Evolutionary conservation across 2,113 vertebrate species (phyloP).

Genomic region (human (Homo sapiens)): DNA sequence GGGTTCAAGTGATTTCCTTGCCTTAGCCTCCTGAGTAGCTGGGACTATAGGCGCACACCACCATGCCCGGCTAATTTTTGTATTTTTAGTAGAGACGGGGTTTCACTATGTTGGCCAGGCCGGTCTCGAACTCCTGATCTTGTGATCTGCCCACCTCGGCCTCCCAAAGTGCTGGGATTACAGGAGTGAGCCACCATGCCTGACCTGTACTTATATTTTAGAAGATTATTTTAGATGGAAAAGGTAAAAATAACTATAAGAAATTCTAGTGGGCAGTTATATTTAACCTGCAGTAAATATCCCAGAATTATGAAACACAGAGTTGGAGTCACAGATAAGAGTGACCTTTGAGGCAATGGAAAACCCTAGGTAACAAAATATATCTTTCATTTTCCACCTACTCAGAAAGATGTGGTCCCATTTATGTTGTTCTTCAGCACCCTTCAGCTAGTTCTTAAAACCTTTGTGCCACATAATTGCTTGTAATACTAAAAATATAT

Average conservation of each 20-base stretch:
- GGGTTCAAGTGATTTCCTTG: too few relatives aligned
- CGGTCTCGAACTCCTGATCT: too few relatives aligned
- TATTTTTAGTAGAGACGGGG: too few relatives aligned
- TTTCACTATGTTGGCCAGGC: too few relatives aligned
- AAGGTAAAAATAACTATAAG: background rate
- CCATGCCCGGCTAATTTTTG: too few relatives aligned
- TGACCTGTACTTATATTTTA: background rate
- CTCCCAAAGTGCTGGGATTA: too few relatives aligned
- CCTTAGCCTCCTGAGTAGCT: too few relatives aligned
- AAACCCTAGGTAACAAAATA: background rate
- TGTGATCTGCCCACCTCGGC: too few relatives aligned
- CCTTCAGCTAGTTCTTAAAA: background rate
- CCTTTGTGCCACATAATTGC: background rate
- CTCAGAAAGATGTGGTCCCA: background rate
- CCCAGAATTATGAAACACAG: background rate
- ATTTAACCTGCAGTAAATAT: slow-evolving; percentile 33
- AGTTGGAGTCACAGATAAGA: background rate
- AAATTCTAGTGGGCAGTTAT: background rate
- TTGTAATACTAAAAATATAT: background rate
- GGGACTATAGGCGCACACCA: too few relatives aligned
- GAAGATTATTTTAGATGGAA: background rate
- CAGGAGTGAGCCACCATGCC: too few relatives aligned
- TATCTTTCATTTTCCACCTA: background rate
- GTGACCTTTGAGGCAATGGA: background rate
- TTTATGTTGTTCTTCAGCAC: background rate